phyloP scores from a whole-genome alignment of 1,140 invertebrate genomes.

The Copidosoma floridanum region DNA sequence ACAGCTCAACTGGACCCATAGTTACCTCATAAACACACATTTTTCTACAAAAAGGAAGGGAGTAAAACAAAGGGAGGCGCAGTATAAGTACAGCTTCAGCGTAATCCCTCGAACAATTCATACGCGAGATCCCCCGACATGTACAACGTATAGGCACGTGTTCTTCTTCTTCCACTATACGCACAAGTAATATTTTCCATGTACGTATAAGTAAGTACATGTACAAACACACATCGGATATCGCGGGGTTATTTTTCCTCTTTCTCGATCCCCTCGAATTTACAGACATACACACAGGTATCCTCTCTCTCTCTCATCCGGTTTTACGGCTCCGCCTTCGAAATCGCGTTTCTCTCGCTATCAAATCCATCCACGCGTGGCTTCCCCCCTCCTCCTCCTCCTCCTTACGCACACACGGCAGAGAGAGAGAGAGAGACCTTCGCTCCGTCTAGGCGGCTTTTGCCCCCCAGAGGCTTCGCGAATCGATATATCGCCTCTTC shows the following conservation, averaged over 20 bases:
- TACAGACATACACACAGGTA: background rate
- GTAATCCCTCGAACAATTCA: background rate
- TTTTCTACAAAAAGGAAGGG: background rate
- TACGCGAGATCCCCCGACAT: too few relatives aligned
- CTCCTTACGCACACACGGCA: too few relatives aligned
- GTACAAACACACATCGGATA: background rate
- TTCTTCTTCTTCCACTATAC: background rate
- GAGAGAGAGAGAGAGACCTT: too few relatives aligned
- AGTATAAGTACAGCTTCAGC: background rate
- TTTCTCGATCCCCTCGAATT: background rate
- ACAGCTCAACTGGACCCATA: background rate
- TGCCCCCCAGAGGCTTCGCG: conserved; percentile 13
- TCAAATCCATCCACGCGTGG: conserved; percentile 19
- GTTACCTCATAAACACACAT: background rate
- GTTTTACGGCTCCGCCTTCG: conserved; percentile 10
- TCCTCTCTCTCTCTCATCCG: background rate
- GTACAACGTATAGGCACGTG: too few relatives aligned
- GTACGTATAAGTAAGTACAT: too few relatives aligned
- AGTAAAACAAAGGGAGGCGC: background rate
- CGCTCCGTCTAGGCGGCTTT: too few relatives aligned
- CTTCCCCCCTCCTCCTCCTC: background rate
- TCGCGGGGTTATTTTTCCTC: background rate
- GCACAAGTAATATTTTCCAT: too few relatives aligned
- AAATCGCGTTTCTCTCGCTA: conserved; percentile 13
- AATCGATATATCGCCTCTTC: conserved; percentile 15